Evolutionary conservation across 1,140 invertebrate genomes (phyloP).

Genomic region (Scaptodrosophila lebanonensis): DNA sequence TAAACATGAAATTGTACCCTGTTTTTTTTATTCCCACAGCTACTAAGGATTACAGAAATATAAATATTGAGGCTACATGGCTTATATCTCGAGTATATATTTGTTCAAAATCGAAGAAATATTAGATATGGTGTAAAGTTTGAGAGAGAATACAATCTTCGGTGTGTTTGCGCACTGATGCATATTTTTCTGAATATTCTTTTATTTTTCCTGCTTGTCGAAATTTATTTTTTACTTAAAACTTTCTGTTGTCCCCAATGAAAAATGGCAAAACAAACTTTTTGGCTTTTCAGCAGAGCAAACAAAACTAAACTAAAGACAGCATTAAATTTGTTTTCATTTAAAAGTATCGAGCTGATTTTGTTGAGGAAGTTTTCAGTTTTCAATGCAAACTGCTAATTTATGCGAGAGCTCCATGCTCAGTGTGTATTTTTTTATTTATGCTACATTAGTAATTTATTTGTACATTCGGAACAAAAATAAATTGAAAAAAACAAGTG

Average conservation of each 20-base stretch:
- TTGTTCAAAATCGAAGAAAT: too few species aligned
- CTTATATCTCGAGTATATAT: too few species aligned
- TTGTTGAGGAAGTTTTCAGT: slow-evolving; percentile 52
- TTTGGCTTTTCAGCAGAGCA: slow-evolving; percentile 58
- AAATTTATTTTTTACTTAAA: slow-evolving; percentile 76
- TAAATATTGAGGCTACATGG: too few species aligned
- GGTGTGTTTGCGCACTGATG: slow-evolving; percentile 24
- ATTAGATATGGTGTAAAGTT: too few species aligned
- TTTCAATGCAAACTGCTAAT: slow-evolving; percentile 71
- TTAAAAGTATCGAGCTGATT: too few species aligned
- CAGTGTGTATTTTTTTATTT: slow-evolving; percentile 58
- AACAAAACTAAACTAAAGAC: slow-evolving; percentile 14
- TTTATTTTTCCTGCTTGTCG: slow-evolving; percentile 36
- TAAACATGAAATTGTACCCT: too few species aligned
- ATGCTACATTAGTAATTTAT: too few species aligned
- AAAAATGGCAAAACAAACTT: slow-evolving; percentile 72
- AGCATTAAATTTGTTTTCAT: slow-evolving; percentile 51
- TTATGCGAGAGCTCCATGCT: slow-evolving; percentile 68
- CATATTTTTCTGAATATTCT: slow-evolving; percentile 43
- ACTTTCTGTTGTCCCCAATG: slow-evolving; percentile 73
- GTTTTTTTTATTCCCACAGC: too few species aligned
- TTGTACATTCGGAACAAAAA: too few species aligned
- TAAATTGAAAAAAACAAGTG: too few species aligned
- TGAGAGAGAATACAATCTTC: slow-evolving; percentile 8
- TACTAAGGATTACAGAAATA: too few species aligned